These are phyloP conservation scores for Luffia ferchaultella DNA, from an alignment of 2,888 invertebrate species.

Conservation along the genomic window DNA sequence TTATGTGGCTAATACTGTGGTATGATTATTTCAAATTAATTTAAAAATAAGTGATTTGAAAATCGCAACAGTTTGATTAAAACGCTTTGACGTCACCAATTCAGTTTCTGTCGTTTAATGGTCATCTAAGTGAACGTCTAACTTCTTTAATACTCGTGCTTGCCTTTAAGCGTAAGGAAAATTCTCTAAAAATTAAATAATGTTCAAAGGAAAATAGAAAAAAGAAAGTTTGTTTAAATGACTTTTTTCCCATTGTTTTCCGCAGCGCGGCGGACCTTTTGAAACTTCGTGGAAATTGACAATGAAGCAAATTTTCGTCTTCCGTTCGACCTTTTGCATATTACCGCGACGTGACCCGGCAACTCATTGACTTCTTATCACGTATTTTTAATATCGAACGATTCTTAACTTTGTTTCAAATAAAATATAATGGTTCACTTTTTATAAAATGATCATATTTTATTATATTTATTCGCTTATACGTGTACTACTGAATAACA, in stretches of 20 bases:
- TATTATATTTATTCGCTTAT: no score
- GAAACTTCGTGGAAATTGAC: constrained; percentile 1
- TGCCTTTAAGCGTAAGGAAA: not conserved
- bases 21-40: no score
- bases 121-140: not conserved
- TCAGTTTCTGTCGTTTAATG: no score
- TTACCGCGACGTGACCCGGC: constrained; percentile 1
- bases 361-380: not conserved
- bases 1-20: no score
- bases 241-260: constrained; percentile 1
- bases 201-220: constrained; percentile 1
- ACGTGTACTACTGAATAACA: no score
- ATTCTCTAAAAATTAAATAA: not conserved
- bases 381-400: not conserved
- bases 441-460: no score
- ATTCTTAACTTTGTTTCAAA: not conserved
- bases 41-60: no score
- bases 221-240: not conserved
- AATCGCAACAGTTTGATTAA: no score
- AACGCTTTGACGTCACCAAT: no score
- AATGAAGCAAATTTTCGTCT: not conserved
- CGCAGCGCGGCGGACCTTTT: not conserved
- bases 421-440: no score
- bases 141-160: not conserved
- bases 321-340: not conserved